Evolutionary conservation across 2,113 vertebrate species (phyloP).

Genomic region (Platycercus adscitus): DNA sequence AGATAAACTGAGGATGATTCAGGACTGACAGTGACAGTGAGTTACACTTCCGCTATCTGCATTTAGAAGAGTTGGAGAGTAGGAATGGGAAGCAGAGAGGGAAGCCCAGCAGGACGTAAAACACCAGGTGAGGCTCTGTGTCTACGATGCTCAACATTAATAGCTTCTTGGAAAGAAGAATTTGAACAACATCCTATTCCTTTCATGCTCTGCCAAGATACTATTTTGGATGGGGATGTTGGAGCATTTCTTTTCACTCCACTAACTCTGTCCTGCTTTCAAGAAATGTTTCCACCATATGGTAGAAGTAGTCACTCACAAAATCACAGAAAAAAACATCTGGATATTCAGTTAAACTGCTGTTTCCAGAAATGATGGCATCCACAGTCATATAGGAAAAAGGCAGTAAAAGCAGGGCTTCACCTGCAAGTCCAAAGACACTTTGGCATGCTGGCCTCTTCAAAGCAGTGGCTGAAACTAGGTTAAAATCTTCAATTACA

Average conservation of each 20-base stretch:
- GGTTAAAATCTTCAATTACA: not conserved
- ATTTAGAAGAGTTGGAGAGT: not conserved
- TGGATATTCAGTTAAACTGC: slow-evolving; percentile 33
- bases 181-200: slow-evolving; percentile 16
- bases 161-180: slow-evolving; percentile 33
- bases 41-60: not conserved
- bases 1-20: not conserved
- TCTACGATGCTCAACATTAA: not conserved
- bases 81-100: not conserved
- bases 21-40: not conserved
- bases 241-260: slow-evolving; percentile 15
- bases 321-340: slow-evolving; percentile 28
- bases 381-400: not conserved
- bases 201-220: slow-evolving; percentile 37
- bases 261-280: not conserved
- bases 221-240: not conserved
- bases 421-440: not conserved
- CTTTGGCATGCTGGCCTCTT: not conserved
- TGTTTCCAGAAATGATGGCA: not conserved
- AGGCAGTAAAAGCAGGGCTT: not conserved
- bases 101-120: not conserved
- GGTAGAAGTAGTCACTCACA: not conserved
- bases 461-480: not conserved
- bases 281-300: slow-evolving; percentile 47
- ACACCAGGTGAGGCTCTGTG: slow-evolving; percentile 19